These are phyloP conservation scores for Herpetotheres cachinnans DNA, from an alignment of 2,113 vertebrate genomes.

Conservation along the genomic window DNA sequence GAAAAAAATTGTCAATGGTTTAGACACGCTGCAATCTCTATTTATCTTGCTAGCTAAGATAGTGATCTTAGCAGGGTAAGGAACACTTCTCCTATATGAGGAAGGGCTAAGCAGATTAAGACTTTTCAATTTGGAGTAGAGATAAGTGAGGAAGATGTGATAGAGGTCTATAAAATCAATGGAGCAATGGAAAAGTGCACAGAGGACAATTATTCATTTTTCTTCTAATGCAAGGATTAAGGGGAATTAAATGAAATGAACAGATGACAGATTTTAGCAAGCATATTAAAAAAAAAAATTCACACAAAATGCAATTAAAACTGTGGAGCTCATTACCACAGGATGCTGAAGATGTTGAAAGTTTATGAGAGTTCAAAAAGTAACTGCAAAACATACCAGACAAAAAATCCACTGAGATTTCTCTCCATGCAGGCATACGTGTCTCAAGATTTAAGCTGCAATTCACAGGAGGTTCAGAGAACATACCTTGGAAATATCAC, in stretches of 20 bases:
- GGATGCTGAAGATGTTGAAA: slow-evolving; percentile 10
- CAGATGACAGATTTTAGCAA: slow-evolving; percentile 22
- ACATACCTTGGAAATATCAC: not conserved
- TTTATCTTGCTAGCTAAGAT: not conserved
- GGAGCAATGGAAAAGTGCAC: not conserved
- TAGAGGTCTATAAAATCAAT: slow-evolving; percentile 33
- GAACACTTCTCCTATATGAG: not conserved
- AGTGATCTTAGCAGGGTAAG: not conserved
- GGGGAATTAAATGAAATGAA: not conserved
- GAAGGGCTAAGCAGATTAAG: not conserved
- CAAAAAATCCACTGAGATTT: not conserved
- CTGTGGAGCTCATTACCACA: not conserved
- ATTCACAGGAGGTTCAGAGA: not conserved
- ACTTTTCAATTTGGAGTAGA: not conserved
- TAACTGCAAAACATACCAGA: not conserved
- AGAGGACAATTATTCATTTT: slow-evolving; percentile 26
- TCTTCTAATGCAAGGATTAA: slow-evolving; percentile 12
- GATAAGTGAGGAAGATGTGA: not conserved
- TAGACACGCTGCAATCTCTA: not conserved
- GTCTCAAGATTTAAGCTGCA: not conserved
- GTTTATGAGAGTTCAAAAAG: not conserved
- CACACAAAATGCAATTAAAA: slow-evolving; percentile 20
- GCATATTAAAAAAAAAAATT: not conserved
- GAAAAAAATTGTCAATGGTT: not conserved
- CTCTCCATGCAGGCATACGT: not conserved